phyloP scores from a whole-genome alignment of 1,140 invertebrate genomes.

The Polypedilum pembai region DNA sequence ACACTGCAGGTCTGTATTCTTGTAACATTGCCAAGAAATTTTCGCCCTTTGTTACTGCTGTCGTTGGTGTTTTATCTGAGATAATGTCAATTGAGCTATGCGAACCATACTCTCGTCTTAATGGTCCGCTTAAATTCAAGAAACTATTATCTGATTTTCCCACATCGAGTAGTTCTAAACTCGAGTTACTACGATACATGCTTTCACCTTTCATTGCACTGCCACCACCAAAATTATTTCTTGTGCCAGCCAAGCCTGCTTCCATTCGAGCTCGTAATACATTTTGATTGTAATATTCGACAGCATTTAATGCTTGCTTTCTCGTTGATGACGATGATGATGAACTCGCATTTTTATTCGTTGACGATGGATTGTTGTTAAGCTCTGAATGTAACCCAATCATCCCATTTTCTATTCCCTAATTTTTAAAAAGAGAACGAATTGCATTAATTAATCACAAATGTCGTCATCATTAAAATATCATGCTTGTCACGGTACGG shows the following conservation, averaged over 20 bases:
- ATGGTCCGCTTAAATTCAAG: slow-evolving; percentile 40
- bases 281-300: slow-evolving; percentile 48
- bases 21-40: slow-evolving; percentile 75
- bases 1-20: slow-evolving; percentile 54
- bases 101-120: slow-evolving; percentile 53
- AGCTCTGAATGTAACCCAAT: background rate
- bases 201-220: slow-evolving; percentile 39
- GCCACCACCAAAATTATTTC: slow-evolving; percentile 30
- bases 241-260: slow-evolving; percentile 37
- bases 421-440: background rate
- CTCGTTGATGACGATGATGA: slow-evolving; percentile 36
- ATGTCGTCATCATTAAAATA: too few species aligned
- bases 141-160: slow-evolving; percentile 39
- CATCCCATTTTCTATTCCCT: slow-evolving; percentile 30
- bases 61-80: background rate
- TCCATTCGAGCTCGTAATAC: slow-evolving; percentile 44
- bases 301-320: slow-evolving; percentile 44
- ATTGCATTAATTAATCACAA: background rate
- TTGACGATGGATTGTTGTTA: background rate
- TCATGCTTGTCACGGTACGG: background rate
- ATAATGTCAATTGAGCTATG: slow-evolving; percentile 42
- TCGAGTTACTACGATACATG: slow-evolving; percentile 53
- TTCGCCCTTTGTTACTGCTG: slow-evolving; percentile 46
- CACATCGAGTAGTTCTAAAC: slow-evolving; percentile 49
- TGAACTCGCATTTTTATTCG: slow-evolving; percentile 33